A percentile compares a stretch with the other conserved stretches of the same genome.
These are phyloP conservation scores for Phrynocephalus forsythii DNA, from an alignment of 2,797 vertebrate species.

Conservation along the genomic window DNA sequence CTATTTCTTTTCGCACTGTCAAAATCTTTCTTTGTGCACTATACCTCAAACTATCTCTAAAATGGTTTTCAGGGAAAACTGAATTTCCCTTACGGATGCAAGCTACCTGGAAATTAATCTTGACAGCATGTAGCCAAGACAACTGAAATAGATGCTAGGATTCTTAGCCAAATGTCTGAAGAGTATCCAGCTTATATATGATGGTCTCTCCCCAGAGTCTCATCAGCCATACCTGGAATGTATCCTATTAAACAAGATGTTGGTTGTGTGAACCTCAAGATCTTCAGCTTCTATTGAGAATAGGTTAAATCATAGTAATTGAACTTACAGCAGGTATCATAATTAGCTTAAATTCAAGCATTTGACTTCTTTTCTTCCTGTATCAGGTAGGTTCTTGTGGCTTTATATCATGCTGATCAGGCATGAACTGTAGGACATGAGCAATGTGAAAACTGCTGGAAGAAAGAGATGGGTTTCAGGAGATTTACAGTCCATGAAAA, in stretches of 20 bases:
- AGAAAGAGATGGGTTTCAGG: background rate
- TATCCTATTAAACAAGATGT: background rate
- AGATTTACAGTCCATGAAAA: background rate
- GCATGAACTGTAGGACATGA: background rate
- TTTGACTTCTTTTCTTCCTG: background rate
- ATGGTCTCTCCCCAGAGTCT: background rate
- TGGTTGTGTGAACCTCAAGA: slow-evolving; percentile 32
- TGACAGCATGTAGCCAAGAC: background rate
- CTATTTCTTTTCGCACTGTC: slow-evolving; percentile 1
- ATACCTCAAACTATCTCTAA: too few relatives aligned
- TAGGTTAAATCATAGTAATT: background rate
- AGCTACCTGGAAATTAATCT: background rate
- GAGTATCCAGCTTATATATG: background rate
- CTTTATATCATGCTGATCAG: slow-evolving; percentile 32
- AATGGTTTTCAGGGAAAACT: background rate
- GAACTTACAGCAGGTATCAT: background rate
- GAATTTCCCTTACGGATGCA: background rate
- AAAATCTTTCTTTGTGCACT: background rate
- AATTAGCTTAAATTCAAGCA: background rate
- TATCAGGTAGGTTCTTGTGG: background rate
- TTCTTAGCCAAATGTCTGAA: background rate
- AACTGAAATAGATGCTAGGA: background rate
- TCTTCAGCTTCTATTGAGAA: slow-evolving; percentile 51
- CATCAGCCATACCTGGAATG: background rate
- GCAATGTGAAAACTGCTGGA: slow-evolving; percentile 13